phyloP scores from a whole-genome alignment of 2,888 invertebrate genomes.

The Sclerodermus sp. region DNA sequence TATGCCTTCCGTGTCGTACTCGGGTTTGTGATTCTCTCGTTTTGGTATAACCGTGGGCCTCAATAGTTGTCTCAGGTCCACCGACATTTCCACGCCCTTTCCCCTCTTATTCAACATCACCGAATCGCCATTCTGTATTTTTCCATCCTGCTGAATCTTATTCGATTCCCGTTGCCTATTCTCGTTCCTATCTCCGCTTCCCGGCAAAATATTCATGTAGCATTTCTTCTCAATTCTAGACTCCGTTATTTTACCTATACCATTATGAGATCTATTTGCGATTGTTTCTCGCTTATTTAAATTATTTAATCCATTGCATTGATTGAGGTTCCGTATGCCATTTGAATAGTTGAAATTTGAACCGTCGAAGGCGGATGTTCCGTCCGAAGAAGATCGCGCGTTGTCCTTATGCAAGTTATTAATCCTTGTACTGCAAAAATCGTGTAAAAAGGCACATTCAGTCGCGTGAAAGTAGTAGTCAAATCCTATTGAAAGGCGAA shows the following conservation, averaged over 20 bases:
- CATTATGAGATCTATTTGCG: constrained; percentile 1
- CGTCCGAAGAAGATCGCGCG: constrained; percentile 26
- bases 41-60: constrained; percentile 37
- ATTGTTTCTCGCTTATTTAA: not conserved
- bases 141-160: not conserved
- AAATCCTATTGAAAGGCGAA: not conserved
- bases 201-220: not conserved
- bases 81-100: constrained; percentile 16
- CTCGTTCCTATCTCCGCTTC: not conserved
- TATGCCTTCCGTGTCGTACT: constrained; percentile 61
- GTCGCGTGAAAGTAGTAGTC: not conserved
- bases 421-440: constrained; percentile 50
- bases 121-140: constrained; percentile 3
- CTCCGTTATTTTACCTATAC: constrained; percentile 4
- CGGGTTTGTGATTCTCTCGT: constrained; percentile 28
- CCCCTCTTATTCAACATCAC: constrained; percentile 5
- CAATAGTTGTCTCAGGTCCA: constrained; percentile 39
- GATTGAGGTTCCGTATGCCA: constrained; percentile 38
- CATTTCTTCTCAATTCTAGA: constrained; percentile 1
- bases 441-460: not conserved
- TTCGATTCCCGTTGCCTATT: constrained; percentile 3
- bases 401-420: constrained; percentile 44
- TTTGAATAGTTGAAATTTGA: constrained; percentile 49
- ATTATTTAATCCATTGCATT: constrained; percentile 15
- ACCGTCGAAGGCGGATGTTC: constrained; percentile 30